Evolutionary conservation across 2,888 invertebrate genomes (phyloP).

Genomic region (Blastobasis lacticolella): DNA sequence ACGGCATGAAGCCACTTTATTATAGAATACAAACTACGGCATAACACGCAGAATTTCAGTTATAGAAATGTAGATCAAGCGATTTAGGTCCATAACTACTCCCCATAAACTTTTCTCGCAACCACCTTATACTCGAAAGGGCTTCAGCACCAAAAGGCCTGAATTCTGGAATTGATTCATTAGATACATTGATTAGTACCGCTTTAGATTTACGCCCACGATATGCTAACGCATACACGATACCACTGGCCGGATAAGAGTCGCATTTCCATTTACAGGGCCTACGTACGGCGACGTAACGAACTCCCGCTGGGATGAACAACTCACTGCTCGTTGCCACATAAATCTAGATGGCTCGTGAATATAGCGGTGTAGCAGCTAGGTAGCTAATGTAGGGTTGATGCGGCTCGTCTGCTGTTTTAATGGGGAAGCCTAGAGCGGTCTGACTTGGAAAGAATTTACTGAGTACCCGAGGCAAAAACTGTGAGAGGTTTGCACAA

Average conservation of each 20-base stretch:
- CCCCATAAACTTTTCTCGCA: too few relatives aligned
- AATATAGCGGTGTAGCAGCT: not conserved
- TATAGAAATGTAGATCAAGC: too few relatives aligned
- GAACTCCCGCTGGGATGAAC: conserved; percentile 9
- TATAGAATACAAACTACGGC: too few relatives aligned
- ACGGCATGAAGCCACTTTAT: too few relatives aligned
- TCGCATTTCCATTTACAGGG: conserved; percentile 32
- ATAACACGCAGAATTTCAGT: too few relatives aligned
- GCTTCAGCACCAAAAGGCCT: conserved; percentile 19
- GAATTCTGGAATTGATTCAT: conserved; percentile 57
- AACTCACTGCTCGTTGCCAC: conserved; percentile 9
- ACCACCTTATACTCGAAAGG: conserved; percentile 16
- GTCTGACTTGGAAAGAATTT: too few relatives aligned
- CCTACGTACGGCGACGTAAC: conserved; percentile 11
- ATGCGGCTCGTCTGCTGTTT: too few relatives aligned
- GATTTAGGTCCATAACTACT: too few relatives aligned
- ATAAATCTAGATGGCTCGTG: conserved; percentile 3
- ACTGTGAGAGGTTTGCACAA: too few relatives aligned
- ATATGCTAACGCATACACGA: conserved; percentile 54
- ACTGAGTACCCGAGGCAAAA: too few relatives aligned
- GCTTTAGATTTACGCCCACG: conserved; percentile 41
- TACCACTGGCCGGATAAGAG: conserved; percentile 39
- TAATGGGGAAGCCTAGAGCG: too few relatives aligned
- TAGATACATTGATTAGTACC: conserved; percentile 56
- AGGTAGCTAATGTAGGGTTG: too few relatives aligned